Evolutionary conservation across 2,113 vertebrate species (phyloP), one percentile per base, ranked within the genome.

Genomic region (Etheostoma spectabile): DNA sequence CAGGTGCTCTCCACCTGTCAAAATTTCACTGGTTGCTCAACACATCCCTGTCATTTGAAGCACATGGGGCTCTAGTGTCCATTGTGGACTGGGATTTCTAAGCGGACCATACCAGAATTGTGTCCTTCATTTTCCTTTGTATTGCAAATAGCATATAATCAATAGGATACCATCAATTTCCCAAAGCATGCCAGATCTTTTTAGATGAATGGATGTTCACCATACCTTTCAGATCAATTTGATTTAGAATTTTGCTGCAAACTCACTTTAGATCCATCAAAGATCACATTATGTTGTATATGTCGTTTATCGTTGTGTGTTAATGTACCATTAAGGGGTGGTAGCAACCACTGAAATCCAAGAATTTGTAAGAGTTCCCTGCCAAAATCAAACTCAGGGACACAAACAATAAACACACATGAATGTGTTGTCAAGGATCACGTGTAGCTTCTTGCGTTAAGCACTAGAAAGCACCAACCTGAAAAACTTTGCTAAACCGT

Each of bases 1-100:
- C 88, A 90, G 86, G 85, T 88, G 86, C 65, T 84, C 53, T 45
- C 83, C 80, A 84, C 83, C 85, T 88, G 87, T 86, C 88, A 79
- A 21, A 62, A 55, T 46, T 56, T 73, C 51, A 75, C 79, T 71
- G 57, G 85, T 77, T 65, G 73, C 64, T 73, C 55, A 33, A 72
- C 82, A 83, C 59, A 60, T 48, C 64, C 66, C 61, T 27, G 46
- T 77, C 69, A 80, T 78, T 71, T 56, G 70, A n/a, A 74, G 53
- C 86, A 75, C 79, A 79, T 65, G 65, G 52, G 52, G 35, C 71
- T 53, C 33, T 2, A 48, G 11, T 72, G 35, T 77, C 63, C 70
- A 68, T 30, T 56, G 53, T 72, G 57, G 49, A 63, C 52, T 66
- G 0, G 12, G 4, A 27, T 72, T 71, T 38, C 8, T 15, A 16